phyloP scores from a whole-genome alignment of 64 coral and sea anemone species.

The Montipora foliosa region DNA sequence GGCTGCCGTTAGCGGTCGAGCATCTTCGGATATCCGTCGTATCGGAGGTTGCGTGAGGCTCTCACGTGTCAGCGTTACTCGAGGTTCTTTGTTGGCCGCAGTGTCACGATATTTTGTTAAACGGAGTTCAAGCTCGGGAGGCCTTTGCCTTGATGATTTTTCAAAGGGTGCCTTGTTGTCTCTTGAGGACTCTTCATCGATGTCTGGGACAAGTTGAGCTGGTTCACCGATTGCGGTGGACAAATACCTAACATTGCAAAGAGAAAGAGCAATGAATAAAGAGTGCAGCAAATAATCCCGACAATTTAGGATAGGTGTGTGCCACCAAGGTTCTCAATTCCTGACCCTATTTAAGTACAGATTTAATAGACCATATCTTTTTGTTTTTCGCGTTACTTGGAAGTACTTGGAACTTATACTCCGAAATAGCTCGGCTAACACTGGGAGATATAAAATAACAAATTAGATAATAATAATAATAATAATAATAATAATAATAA shows the following conservation, averaged over 20 bases:
- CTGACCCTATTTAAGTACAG: no score
- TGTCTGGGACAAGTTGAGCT: conserved; percentile 90
- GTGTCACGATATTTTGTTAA: conserved; percentile 87
- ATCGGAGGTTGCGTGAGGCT: conserved; percentile 85
- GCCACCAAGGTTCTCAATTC: no score
- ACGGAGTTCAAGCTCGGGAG: conserved; percentile 82
- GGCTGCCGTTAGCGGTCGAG: conserved; percentile 81
- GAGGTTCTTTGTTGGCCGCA: conserved; percentile 80
- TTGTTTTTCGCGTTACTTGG: no score
- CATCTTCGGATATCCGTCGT: conserved; percentile 84
- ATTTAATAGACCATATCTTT: no score
- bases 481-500: no score
- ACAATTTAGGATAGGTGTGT: no score
- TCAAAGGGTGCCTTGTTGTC: conserved; percentile 43
- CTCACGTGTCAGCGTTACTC: conserved; percentile 69
- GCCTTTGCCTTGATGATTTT: conserved; percentile 48
- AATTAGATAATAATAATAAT: no score
- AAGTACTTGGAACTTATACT: no score
- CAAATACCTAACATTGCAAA: conserved; percentile 72
- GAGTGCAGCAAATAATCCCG: no score
- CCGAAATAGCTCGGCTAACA: no score
- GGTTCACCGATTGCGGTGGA: conserved; percentile 72
- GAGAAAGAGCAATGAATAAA: no score
- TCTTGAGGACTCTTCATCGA: conserved; percentile 59
- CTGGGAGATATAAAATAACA: no score